A percentile compares a stretch with the other conserved stretches of the same genome.
phyloP scores from a whole-genome alignment of 1,140 invertebrate genomes.

The Drosophila arizonae region DNA sequence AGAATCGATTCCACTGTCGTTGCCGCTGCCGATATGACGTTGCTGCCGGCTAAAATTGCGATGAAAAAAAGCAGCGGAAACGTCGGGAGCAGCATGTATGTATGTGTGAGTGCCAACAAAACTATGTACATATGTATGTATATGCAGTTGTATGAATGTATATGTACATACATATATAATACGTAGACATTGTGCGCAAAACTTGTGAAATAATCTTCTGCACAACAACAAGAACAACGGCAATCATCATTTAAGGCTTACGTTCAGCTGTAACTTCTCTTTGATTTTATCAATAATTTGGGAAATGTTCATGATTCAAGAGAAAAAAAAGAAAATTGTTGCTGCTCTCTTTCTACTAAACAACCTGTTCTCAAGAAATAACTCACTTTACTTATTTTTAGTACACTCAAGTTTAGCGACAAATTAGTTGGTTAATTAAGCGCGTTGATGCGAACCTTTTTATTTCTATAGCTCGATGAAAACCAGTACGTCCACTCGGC shows the following conservation, averaged over 20 bases:
- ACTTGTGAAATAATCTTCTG: conserved; percentile 69
- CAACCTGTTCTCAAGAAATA: neutral
- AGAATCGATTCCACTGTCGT: conserved; percentile 18
- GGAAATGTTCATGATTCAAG: conserved; percentile 50
- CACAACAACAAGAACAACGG: conserved; percentile 36
- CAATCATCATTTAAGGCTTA: conserved; percentile 49
- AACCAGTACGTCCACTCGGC: conserved; percentile 35
- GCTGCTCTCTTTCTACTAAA: neutral
- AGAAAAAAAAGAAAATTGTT: neutral
- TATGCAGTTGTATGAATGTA: conserved; percentile 4
- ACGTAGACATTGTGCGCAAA: conserved; percentile 30
- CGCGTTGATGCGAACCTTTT: conserved; percentile 29
- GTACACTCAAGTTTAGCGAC: conserved; percentile 17
- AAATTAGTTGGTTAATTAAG: conserved; percentile 26
- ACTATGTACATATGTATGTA: conserved; percentile 1
- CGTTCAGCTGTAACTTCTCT: conserved; percentile 62
- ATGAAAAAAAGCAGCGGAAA: conserved; percentile 32
- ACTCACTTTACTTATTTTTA: conserved; percentile 44
- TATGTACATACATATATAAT: conserved; percentile 8
- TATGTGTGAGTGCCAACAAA: conserved; percentile 54
- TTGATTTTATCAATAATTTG: conserved; percentile 64
- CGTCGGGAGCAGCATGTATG: conserved; percentile 24
- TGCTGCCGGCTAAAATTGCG: conserved; percentile 58
- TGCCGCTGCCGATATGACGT: conserved; percentile 35
- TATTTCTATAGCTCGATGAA: conserved; percentile 13